These are phyloP conservation scores for Lacerta bilineata DNA, from an alignment of 2,797 vertebrate genomes.

Conservation along the genomic window DNA sequence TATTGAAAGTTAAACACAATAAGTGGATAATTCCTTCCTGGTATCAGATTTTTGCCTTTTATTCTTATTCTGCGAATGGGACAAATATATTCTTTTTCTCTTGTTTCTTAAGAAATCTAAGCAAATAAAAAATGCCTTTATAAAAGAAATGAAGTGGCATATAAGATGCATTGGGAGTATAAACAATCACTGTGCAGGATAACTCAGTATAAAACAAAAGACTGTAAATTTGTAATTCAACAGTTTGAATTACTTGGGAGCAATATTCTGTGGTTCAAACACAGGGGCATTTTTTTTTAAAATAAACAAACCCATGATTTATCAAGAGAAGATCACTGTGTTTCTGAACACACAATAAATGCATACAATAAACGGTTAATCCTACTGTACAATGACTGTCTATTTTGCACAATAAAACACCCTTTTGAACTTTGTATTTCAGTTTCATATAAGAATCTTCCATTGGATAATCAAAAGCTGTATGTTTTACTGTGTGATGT, in stretches of 20 bases:
- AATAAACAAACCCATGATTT: slow-evolving; percentile 50
- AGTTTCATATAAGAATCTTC: slow-evolving; percentile 19
- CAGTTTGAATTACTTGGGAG: slow-evolving; percentile 29
- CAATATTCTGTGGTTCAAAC: slow-evolving; percentile 40
- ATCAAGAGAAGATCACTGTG: slow-evolving; percentile 53
- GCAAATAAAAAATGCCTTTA: not conserved
- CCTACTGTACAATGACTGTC: slow-evolving; percentile 36
- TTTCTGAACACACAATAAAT: slow-evolving; percentile 56
- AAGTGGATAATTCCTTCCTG: not conserved
- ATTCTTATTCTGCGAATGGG: not conserved
- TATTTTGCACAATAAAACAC: slow-evolving; percentile 43
- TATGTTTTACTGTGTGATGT: not conserved
- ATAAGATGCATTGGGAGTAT: slow-evolving; percentile 26
- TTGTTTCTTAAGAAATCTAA: slow-evolving; percentile 10
- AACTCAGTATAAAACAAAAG: slow-evolving; percentile 19
- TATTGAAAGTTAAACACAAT: slow-evolving; percentile 48
- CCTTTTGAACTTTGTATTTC: slow-evolving; percentile 25
- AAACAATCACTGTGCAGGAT: slow-evolving; percentile 14
- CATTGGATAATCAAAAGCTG: slow-evolving; percentile 5
- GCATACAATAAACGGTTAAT: slow-evolving; percentile 51
- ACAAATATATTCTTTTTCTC: slow-evolving; percentile 30
- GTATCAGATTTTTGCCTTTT: slow-evolving; percentile 9
- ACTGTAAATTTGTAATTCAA: slow-evolving; percentile 5
- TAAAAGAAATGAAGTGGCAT: slow-evolving; percentile 26
- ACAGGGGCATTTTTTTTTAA: slow-evolving; percentile 45